Percentiles rank a stretch among this genome's conserved stretches.
These are phyloP conservation scores for Acanthisitta chloris DNA, from an alignment of 2,113 vertebrate species.

Conservation along the genomic window DNA sequence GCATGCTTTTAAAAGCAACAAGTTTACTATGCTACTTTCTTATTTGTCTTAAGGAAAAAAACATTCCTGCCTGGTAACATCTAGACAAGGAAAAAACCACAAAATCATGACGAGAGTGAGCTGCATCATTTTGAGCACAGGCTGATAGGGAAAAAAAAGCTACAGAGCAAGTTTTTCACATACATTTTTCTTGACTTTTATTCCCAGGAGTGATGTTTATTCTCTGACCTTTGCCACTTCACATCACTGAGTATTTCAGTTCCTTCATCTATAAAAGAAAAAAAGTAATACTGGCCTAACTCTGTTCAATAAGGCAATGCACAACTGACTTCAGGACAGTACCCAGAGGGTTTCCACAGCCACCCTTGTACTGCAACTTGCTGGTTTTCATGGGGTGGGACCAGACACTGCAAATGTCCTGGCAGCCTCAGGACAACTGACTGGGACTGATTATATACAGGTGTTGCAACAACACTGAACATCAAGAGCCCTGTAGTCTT, in stretches of 20 bases:
- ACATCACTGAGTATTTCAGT: background rate
- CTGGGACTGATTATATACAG: background rate
- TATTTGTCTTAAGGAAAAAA: background rate
- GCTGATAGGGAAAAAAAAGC: background rate
- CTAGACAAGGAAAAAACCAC: background rate
- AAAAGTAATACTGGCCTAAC: background rate
- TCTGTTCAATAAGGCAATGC: background rate
- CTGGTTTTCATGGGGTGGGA: background rate
- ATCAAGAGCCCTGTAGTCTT: background rate
- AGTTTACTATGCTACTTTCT: background rate
- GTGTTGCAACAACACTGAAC: background rate
- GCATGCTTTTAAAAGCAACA: background rate
- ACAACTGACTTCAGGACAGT: background rate
- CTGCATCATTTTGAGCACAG: background rate
- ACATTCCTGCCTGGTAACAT: background rate
- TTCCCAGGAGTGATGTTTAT: background rate
- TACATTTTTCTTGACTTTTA: background rate
- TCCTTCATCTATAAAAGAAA: background rate
- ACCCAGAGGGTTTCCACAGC: background rate
- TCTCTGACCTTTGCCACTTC: background rate
- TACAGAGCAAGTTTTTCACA: background rate
- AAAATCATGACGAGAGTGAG: background rate
- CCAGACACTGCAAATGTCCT: background rate
- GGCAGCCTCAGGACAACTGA: background rate
- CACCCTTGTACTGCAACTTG: background rate